Conservation (phyloP, 2,888 invertebrate species). For the Xestia sexstrigata region DNA sequence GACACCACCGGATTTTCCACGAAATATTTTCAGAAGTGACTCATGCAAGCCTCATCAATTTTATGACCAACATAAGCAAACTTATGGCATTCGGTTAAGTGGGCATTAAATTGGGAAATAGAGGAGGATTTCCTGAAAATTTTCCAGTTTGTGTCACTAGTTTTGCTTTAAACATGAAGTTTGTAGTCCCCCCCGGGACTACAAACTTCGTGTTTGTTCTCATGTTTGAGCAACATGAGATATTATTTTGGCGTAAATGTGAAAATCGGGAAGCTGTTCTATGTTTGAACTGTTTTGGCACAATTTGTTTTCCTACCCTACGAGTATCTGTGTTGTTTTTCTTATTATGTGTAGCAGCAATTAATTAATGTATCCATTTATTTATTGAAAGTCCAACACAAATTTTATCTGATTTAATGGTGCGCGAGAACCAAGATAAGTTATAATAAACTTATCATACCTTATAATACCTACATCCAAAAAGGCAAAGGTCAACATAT, state of each 20-base stretch:
- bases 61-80: conserved; percentile 34
- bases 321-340: background rate
- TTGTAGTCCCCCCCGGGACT: too few species aligned
- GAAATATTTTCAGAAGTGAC: conserved; percentile 40
- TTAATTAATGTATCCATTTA: background rate
- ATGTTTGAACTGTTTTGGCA: background rate
- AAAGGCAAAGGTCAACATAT: background rate
- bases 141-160: background rate
- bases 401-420: background rate
- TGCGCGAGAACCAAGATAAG: background rate
- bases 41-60: conserved; percentile 36
- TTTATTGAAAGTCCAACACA: background rate
- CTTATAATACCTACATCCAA: background rate
- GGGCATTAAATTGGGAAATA: conserved; percentile 3
- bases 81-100: background rate
- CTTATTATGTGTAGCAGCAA: background rate
- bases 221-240: background rate
- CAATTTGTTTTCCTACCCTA: too few species aligned
- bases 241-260: conserved; percentile 1
- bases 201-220: too few species aligned
- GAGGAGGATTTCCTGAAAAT: background rate
- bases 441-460: background rate
- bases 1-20: conserved; percentile 20
- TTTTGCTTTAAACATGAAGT: background rate
- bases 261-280: background rate